These are phyloP conservation scores for Mnemiopsis leidyi DNA, from an alignment of 37 sponge, comb jelly and placozoan genomes.

Conservation along the genomic window DNA sequence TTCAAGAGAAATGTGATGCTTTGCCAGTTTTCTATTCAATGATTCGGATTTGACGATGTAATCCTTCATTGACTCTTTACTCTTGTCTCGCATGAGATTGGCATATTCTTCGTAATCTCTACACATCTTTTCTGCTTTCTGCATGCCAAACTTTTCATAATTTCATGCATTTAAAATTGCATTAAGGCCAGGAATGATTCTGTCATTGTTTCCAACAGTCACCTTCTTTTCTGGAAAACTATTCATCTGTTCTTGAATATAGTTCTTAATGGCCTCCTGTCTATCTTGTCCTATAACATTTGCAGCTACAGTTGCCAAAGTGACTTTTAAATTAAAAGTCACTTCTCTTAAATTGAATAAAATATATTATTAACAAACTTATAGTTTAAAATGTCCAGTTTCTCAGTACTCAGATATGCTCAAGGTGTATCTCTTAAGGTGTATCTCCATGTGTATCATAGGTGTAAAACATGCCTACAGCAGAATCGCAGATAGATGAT, in stretches of 20 bases:
- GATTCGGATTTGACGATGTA: background rate
- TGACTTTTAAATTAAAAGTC: no score
- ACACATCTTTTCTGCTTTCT: background rate
- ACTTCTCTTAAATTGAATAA: no score
- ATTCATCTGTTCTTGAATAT: background rate
- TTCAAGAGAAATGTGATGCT: background rate
- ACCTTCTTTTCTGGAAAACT: background rate
- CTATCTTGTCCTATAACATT: background rate
- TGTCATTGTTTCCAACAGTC: background rate
- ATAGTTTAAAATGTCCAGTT: no score
- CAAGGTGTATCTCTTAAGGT: no score
- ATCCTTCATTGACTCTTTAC: background rate
- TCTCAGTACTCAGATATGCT: no score
- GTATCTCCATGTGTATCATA: no score
- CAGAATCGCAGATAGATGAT: no score
- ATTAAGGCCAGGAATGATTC: background rate
- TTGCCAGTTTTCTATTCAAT: background rate
- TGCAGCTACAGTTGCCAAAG: background rate
- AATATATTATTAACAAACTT: no score
- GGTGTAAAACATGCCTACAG: no score
- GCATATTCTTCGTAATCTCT: background rate
- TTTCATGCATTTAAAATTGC: background rate
- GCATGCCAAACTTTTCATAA: background rate
- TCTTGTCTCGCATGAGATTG: background rate
- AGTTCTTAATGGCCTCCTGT: background rate